phyloP scores from a whole-genome alignment of 2,113 vertebrate species.

The Ceyx margarethae region DNA sequence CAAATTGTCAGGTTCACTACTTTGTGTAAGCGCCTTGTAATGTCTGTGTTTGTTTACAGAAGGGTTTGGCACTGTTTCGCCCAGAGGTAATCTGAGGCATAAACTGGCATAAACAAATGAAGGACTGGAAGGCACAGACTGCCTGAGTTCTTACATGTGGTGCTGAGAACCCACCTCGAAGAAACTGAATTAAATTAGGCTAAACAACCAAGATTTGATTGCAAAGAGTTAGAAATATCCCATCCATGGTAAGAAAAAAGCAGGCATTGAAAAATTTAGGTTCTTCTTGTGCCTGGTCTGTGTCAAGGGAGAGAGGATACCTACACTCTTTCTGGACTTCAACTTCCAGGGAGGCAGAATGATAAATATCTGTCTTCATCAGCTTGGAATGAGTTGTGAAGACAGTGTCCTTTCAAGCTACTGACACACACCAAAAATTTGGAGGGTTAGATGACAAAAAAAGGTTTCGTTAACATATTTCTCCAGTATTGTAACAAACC shows the following conservation, averaged over 20 bases:
- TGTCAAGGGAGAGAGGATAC: not conserved
- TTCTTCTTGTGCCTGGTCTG: not conserved
- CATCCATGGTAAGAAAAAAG: not conserved
- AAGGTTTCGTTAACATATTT: not conserved
- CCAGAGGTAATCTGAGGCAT: constrained; percentile 11
- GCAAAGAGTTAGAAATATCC: not conserved
- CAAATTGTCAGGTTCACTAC: not conserved
- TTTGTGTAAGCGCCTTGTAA: not conserved
- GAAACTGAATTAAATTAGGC: not conserved
- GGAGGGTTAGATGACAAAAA: not conserved
- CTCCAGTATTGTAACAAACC: not conserved
- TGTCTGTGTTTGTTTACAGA: constrained; percentile 38
- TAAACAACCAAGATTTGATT: not conserved
- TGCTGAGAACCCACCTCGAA: not conserved
- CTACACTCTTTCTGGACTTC: not conserved
- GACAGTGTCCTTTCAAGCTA: not conserved
- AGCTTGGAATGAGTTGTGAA: not conserved
- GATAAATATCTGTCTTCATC: accelerated
- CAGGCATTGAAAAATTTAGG: accelerated
- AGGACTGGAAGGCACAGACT: not conserved
- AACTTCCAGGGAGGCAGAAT: not conserved
- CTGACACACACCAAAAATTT: not conserved
- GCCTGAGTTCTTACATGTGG: not conserved
- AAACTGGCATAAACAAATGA: constrained; percentile 21
- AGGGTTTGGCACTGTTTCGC: not conserved